Conservation (phyloP, 2,797 vertebrate species). For the Apodemus agrarius region DNA sequence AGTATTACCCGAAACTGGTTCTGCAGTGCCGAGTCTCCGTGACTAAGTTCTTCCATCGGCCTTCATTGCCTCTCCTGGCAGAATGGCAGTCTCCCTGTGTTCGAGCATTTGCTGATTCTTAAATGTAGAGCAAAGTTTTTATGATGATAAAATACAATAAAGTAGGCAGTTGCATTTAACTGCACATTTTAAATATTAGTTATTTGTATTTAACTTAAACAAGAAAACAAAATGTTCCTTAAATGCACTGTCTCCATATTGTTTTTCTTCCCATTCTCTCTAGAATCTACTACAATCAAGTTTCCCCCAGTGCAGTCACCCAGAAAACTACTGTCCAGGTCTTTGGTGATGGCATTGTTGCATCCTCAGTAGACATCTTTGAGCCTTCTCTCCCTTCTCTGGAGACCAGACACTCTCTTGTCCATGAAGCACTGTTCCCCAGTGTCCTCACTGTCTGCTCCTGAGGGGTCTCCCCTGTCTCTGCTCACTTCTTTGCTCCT, state of each 20-base stretch:
- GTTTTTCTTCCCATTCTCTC: neutral
- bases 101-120: slow-evolving; percentile 27
- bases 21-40: slow-evolving; percentile 26
- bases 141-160: neutral
- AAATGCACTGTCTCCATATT: neutral
- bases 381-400: neutral
- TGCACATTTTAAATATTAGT: neutral
- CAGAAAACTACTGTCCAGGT: neutral
- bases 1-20: neutral
- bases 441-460: neutral
- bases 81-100: neutral
- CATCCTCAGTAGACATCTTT: neutral
- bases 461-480: neutral
- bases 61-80: neutral
- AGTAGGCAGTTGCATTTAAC: neutral
- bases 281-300: neutral
- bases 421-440: neutral
- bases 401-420: neutral
- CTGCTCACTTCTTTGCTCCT: neutral
- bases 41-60: neutral
- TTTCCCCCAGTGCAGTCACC: neutral
- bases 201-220: neutral
- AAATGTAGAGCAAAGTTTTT: slow-evolving; percentile 28
- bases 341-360: neutral
- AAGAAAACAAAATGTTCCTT: neutral